Percentiles rank a stretch among this genome's conserved stretches.
Evolutionary conservation across 2,113 vertebrate genomes (phyloP).

Genomic region (Heteronetta atricapilla): DNA sequence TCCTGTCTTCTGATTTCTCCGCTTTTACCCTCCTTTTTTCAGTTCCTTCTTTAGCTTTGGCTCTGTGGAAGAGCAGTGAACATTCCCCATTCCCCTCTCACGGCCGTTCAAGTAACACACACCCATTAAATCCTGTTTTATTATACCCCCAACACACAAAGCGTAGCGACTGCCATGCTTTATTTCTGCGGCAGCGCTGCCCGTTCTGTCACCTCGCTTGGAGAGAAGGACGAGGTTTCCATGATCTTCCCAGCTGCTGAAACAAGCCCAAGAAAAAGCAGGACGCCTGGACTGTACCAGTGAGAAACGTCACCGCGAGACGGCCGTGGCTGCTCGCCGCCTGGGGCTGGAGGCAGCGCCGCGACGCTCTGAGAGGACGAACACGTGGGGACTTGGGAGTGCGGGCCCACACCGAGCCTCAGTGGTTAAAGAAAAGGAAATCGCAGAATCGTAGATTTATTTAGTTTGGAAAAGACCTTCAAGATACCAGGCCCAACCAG

Average conservation of each 20-base stretch:
- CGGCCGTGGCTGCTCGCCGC: fast-evolving
- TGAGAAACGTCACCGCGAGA: not conserved
- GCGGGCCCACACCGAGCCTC: no score
- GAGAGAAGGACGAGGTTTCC: not conserved
- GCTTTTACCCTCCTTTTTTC: not conserved
- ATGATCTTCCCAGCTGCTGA: no score
- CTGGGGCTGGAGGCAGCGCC: not conserved
- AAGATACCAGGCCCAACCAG: no score
- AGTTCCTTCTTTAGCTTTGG: not conserved
- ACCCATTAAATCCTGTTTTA: not conserved
- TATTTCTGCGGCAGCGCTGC: not conserved
- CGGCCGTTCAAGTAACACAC: fast-evolving
- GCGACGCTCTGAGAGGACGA: not conserved
- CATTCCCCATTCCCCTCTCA: not conserved
- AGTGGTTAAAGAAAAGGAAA: not conserved
- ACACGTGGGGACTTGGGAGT: not conserved
- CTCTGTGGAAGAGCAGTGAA: not conserved
- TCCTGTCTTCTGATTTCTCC: not conserved
- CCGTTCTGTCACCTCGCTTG: not conserved
- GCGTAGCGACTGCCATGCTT: not conserved
- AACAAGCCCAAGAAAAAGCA: not conserved
- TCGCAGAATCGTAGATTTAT: no score
- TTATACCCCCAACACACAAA: not conserved
- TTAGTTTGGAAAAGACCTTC: no score
- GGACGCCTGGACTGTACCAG: not conserved